Conservation (phyloP, 2,113 vertebrate species). For the Indri indri region DNA sequence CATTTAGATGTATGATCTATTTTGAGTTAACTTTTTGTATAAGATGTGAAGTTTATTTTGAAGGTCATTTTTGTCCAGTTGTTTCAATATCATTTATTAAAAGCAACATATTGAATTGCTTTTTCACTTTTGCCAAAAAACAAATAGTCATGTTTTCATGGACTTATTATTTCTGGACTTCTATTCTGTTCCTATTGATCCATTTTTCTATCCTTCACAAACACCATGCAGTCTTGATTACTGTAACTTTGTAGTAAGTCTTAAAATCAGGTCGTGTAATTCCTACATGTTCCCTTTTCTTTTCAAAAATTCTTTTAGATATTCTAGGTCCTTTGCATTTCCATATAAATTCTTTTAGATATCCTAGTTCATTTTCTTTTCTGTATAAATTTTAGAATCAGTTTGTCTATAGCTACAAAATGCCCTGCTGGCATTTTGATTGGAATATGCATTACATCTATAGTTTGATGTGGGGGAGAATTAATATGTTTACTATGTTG, state of each 20-base stretch:
- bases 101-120: not conserved
- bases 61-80: not conserved
- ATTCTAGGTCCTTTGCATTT: not conserved
- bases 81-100: not conserved
- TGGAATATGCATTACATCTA: not conserved
- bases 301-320: not conserved
- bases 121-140: not conserved
- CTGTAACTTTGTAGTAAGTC: not conserved
- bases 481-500: not conserved
- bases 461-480: not conserved
- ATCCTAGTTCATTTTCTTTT: not conserved
- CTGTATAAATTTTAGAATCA: not conserved
- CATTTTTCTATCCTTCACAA: not conserved
- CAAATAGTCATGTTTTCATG: not conserved
- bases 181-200: not conserved
- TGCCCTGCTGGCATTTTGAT: not conserved
- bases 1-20: not conserved
- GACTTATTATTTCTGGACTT: not conserved
- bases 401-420: not conserved
- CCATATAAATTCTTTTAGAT: not conserved
- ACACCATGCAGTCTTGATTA: not conserved
- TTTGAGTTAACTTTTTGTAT: not conserved
- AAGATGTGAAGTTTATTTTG: not conserved
- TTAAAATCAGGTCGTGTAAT: not conserved
- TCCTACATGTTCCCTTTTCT: not conserved